Base-by-base conservation (phyloP, 2,113 vertebrate species). In the Castor canadensis region DNA sequence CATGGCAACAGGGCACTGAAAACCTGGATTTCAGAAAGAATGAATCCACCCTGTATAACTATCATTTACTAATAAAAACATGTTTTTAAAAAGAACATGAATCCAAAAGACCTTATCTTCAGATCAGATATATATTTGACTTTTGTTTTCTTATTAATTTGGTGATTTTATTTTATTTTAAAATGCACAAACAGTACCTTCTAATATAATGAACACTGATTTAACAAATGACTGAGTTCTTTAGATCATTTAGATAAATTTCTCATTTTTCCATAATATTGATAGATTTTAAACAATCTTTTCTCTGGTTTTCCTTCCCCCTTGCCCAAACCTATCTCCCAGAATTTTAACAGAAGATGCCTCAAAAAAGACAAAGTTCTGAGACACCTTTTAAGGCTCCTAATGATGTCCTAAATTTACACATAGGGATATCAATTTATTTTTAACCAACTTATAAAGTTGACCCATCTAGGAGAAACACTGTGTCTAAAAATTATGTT, bases 121-220 rank as follows among this genome's bases (percentile, higher is more conserved):
- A 72, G 97, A 69, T 69, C 56, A 96, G 49, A 88, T 89, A 94
- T 52, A 38, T 47, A 35, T 88, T 93, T n/a, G 49, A 84, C 71
- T 84, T 91, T 62, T 79, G 8, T 94, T 85, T 24, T 93, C 43
- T 73, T 82, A 73, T 93, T 80, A 96, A 86, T 16, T 62, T 81
- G 73, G 66, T 43, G 75, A 80, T 86, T 93, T 97, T 93, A 77
- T 84, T 91, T 97, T 91, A 60, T 47, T 91, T 89, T 71, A 72
- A 97, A 73, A 15, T 95, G 58, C 30, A 94, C 82, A 97, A 75
- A 60, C 9, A 91, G 47, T 0, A 76, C 88, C 66, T 94, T 86
- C n/a, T 93, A 71, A 62, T 16, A n/a, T 75, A 95, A 96, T 17
- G 1, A 88, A 79, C 22, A 56, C 52, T 67, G 64, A 60, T 69